phyloP scores from a whole-genome alignment of 2,113 vertebrate genomes.

The Microtus pennsylvanicus region DNA sequence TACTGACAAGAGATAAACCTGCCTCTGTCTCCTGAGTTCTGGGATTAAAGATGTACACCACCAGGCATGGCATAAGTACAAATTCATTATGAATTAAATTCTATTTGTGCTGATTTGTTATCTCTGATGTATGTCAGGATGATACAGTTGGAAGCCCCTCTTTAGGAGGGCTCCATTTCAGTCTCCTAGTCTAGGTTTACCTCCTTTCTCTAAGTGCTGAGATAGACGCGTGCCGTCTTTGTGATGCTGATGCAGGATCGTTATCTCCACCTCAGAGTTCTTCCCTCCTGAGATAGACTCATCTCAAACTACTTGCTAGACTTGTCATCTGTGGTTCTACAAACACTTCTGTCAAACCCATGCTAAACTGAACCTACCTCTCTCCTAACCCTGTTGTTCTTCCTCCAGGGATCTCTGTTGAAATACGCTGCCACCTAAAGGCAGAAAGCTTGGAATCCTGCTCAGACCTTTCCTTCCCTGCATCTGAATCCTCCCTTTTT shows the following conservation, averaged over 20 bases:
- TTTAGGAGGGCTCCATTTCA: background rate
- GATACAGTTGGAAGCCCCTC: background rate
- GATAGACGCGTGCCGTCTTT: background rate
- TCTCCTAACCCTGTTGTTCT: background rate
- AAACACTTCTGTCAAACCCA: slow-evolving; percentile 3
- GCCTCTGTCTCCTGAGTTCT: background rate
- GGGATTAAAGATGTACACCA: background rate
- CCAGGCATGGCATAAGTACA: background rate
- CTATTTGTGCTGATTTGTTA: slow-evolving; percentile 42
- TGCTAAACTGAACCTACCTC: background rate
- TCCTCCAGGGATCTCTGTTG: background rate
- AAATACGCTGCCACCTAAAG: background rate
- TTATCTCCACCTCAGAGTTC: background rate
- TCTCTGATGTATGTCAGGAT: background rate
- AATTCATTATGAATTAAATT: slow-evolving; percentile 32
- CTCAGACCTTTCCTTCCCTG: background rate
- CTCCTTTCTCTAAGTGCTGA: background rate
- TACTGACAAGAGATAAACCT: background rate
- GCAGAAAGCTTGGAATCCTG: background rate
- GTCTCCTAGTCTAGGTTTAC: background rate
- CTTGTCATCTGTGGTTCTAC: background rate
- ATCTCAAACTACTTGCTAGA: background rate
- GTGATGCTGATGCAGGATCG: background rate
- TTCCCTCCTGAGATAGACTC: slow-evolving; percentile 27
- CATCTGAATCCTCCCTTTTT: background rate